These are phyloP conservation scores for Megathymus violae DNA, from an alignment of 1,140 invertebrate species.

Conservation along the genomic window DNA sequence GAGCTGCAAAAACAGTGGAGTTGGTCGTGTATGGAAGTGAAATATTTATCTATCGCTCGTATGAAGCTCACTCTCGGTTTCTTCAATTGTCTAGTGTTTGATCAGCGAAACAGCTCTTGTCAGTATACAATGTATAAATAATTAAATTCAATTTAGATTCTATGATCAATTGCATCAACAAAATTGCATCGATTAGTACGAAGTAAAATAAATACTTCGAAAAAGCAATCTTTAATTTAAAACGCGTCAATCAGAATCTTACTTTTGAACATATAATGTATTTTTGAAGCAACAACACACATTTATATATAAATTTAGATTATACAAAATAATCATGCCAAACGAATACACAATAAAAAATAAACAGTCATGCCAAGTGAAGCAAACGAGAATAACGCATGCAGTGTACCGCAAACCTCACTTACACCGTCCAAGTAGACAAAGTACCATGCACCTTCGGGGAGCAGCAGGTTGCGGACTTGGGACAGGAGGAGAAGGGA, in stretches of 20 bases:
- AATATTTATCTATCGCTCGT: too few relatives aligned
- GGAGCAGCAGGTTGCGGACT: conserved; percentile 60
- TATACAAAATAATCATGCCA: conserved; percentile 6
- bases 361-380: conserved; percentile 29
- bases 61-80: too few relatives aligned
- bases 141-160: background rate
- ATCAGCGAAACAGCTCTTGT: background rate
- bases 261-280: too few relatives aligned
- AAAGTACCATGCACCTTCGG: conserved; percentile 78
- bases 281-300: too few relatives aligned
- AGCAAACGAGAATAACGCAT: conserved; percentile 46
- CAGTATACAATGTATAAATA: background rate
- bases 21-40: too few relatives aligned
- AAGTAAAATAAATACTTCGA: background rate
- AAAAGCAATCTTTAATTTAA: background rate
- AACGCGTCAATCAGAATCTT: background rate
- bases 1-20: too few relatives aligned
- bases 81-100: background rate
- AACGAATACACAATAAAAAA: background rate
- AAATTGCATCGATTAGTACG: background rate
- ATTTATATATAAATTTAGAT: background rate
- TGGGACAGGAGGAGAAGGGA: conserved; percentile 66
- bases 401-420: conserved; percentile 62
- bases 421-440: conserved; percentile 78
- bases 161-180: background rate